Conservation (phyloP, 1,140 invertebrate genomes). For the Pinna nobilis region DNA sequence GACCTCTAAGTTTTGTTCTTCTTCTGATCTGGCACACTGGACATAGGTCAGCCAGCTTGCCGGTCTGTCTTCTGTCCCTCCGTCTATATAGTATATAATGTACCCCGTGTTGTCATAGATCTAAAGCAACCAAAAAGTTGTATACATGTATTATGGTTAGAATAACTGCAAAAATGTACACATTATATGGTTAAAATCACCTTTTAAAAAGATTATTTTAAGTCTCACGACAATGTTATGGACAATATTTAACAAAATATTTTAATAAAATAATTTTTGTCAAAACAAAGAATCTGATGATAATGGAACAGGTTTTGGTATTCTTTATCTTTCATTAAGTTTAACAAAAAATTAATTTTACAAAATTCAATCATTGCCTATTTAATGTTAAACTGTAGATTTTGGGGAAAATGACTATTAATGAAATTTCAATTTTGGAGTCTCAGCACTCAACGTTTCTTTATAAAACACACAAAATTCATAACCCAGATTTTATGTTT, state of each 20-base stretch:
- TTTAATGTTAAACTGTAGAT: too few relatives aligned
- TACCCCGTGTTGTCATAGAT: slow-evolving; percentile 48
- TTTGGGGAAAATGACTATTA: too few relatives aligned
- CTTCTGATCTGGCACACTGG: slow-evolving; percentile 76
- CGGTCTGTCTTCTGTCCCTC: slow-evolving; percentile 58
- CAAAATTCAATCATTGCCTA: too few relatives aligned
- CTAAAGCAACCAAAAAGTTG: slow-evolving; percentile 31
- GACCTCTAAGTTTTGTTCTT: slow-evolving; percentile 78
- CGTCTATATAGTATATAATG: slow-evolving; percentile 73
- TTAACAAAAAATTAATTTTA: too few relatives aligned
- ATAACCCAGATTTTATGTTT: too few relatives aligned
- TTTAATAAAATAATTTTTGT: too few relatives aligned
- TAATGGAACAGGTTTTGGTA: too few relatives aligned
- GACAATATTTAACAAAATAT: background rate
- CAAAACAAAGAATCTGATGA: too few relatives aligned
- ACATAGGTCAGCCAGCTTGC: slow-evolving; percentile 79
- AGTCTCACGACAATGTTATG: background rate
- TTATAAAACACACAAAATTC: too few relatives aligned
- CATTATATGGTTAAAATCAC: background rate
- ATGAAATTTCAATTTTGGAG: too few relatives aligned
- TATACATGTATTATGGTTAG: background rate
- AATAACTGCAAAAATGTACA: background rate
- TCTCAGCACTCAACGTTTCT: too few relatives aligned
- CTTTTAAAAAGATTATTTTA: background rate
- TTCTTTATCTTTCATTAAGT: too few relatives aligned